These are phyloP conservation scores for Horisme vitalbata DNA, from an alignment of 2,888 invertebrate genomes.

Conservation along the genomic window DNA sequence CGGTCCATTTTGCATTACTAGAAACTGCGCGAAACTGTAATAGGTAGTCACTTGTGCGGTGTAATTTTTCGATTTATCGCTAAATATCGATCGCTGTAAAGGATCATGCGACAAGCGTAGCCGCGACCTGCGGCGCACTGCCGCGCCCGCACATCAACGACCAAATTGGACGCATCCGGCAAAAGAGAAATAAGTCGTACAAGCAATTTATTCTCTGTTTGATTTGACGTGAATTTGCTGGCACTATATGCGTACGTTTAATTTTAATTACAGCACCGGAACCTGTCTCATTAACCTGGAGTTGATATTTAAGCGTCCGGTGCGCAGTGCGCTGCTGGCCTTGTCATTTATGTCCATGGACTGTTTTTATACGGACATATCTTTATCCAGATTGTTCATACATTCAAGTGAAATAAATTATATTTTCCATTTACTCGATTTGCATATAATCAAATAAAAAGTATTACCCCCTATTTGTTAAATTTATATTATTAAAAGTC, in stretches of 20 bases:
- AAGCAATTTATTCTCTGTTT: slow-evolving; percentile 75
- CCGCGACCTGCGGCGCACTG: slow-evolving; percentile 63
- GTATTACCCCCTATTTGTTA: background rate
- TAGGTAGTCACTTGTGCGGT: background rate
- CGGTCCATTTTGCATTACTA: slow-evolving; percentile 4
- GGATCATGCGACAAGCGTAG: slow-evolving; percentile 40
- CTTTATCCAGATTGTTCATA: too few species aligned
- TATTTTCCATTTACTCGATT: too few species aligned
- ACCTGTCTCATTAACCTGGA: slow-evolving; percentile 26
- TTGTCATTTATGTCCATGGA: too few species aligned
- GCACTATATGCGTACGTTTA: slow-evolving; percentile 28
- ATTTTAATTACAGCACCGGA: slow-evolving; percentile 28
- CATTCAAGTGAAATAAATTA: too few species aligned
- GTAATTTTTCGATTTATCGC: slow-evolving; percentile 4
- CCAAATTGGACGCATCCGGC: slow-evolving; percentile 81
- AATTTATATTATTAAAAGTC: background rate
- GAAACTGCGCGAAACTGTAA: background rate
- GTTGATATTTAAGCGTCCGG: too few species aligned
- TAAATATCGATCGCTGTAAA: slow-evolving; percentile 29
- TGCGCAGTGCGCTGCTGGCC: too few species aligned
- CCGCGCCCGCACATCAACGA: slow-evolving; percentile 51
- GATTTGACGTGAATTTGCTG: slow-evolving; percentile 59
- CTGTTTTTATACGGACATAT: too few species aligned
- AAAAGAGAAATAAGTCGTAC: slow-evolving; percentile 78
- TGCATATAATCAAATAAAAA: too few species aligned